Evolutionary conservation across 2,888 invertebrate species (phyloP), one percentile per base, ranked within the genome.

Genomic region (Artemia sinica): DNA sequence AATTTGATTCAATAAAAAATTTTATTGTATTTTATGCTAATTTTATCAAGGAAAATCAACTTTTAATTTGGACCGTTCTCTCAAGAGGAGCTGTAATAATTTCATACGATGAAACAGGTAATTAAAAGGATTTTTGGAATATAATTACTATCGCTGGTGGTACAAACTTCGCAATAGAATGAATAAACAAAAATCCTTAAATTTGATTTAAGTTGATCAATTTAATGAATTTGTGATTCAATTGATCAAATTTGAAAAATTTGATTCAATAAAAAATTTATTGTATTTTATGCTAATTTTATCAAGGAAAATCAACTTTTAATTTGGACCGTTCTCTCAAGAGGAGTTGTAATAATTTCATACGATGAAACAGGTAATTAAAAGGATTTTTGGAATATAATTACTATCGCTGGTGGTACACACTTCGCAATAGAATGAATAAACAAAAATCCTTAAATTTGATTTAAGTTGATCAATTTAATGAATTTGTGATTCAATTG

Each of bases 401-500:
- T n/a, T n/a, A n/a, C n/a, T 68, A 41, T 13, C 2, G 28, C 28
- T 28, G 28, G 28, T 28, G 28, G 28, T 1, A 28, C 4, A 28
- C 1, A 28, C 4, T 11, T 14, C 12, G 49, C 7, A 49, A 68
- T n/a, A 49, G 48, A 51, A 28, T 28, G 4, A 28, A 28, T 28
- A 1, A 28, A 28, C 10, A 14, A n/a, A 14, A 63, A 18, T 50
- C 67, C 58, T 69, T 75, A 88, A n/a, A n/a, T n/a, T n/a, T n/a
- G n/a, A n/a, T n/a, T n/a, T n/a, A n/a, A n/a, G n/a, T n/a, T n/a
- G n/a, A n/a, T n/a, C n/a, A n/a, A n/a, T n/a, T n/a, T n/a, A n/a
- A n/a, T n/a, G n/a, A n/a, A n/a, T n/a, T n/a, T n/a, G n/a, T n/a
- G n/a, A n/a, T n/a, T n/a, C n/a, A n/a, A n/a, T n/a, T n/a, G n/a